Evolutionary conservation across 2,888 invertebrate genomes (phyloP).

Genomic region (Thelaira solivaga): DNA sequence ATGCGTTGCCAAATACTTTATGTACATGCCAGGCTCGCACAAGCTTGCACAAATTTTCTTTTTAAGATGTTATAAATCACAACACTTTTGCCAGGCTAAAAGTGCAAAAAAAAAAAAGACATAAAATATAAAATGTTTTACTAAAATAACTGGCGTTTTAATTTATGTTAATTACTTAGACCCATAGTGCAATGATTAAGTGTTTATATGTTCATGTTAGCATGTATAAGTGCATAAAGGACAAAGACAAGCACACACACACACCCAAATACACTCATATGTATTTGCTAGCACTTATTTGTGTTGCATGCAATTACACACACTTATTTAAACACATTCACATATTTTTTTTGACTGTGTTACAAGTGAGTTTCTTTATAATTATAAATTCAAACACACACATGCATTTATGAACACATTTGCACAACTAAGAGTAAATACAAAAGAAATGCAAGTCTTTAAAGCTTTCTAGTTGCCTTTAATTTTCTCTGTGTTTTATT

Average conservation of each 20-base stretch:
- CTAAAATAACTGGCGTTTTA: slow-evolving; percentile 26
- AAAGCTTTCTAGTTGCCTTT: no score
- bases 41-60: slow-evolving; percentile 17
- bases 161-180: slow-evolving; percentile 46
- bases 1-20: slow-evolving; percentile 37
- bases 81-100: slow-evolving; percentile 9
- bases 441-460: neutral
- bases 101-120: neutral
- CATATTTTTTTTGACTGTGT: neutral
- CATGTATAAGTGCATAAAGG: slow-evolving; percentile 16
- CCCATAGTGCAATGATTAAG: slow-evolving; percentile 34
- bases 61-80: slow-evolving; percentile 34
- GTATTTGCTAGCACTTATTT: neutral
- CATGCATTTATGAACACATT: neutral
- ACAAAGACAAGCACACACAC: neutral
- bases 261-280: neutral
- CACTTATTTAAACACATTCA: neutral
- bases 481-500: no score
- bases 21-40: no score
- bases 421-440: neutral
- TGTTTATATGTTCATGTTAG: slow-evolving; percentile 15
- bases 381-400: slow-evolving; percentile 35
- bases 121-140: slow-evolving; percentile 4
- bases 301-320: slow-evolving; percentile 5
- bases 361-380: slow-evolving; percentile 12